These are phyloP conservation scores for Lepidiolamprologus cunningtoni DNA, from an alignment of 2,113 vertebrate species.

Conservation along the genomic window DNA sequence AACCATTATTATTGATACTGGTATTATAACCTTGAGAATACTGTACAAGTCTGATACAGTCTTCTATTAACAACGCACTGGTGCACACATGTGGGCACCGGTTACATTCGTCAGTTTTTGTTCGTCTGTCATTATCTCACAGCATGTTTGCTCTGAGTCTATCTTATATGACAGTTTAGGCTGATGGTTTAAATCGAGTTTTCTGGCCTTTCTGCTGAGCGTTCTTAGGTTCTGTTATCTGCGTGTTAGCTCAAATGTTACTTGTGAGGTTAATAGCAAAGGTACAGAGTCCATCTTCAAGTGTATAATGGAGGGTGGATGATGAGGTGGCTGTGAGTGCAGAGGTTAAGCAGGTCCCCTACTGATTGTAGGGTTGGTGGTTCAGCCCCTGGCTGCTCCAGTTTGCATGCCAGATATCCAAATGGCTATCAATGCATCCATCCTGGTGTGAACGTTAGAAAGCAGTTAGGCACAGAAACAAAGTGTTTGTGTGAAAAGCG, in stretches of 20 bases:
- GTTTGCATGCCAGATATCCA: not conserved
- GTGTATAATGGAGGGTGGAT: not conserved
- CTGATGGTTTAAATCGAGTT: rapidly evolving
- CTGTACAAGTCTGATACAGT: not conserved
- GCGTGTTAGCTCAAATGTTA: not conserved
- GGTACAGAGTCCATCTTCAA: not conserved
- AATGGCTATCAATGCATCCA: not conserved
- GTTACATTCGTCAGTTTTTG: not conserved
- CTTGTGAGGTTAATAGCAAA: not conserved
- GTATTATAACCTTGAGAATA: not conserved
- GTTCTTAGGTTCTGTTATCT: not conserved
- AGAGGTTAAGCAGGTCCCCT: not conserved
- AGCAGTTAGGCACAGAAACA: not conserved
- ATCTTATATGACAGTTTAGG: not conserved
- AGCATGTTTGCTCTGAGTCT: not conserved
- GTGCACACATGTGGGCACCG: not conserved
- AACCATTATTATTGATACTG: not conserved
- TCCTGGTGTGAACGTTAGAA: not conserved
- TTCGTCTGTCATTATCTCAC: not conserved
- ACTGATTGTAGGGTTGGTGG: rapidly evolving
- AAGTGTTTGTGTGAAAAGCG: not conserved
- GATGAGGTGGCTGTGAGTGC: not conserved
- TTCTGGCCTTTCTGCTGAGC: not conserved
- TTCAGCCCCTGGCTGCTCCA: not conserved
- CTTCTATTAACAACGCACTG: not conserved